Evolutionary conservation across 2,797 vertebrate genomes (phyloP), one percentile per base, ranked within the genome.

Genomic region (Sebastiscus albofasciatus): DNA sequence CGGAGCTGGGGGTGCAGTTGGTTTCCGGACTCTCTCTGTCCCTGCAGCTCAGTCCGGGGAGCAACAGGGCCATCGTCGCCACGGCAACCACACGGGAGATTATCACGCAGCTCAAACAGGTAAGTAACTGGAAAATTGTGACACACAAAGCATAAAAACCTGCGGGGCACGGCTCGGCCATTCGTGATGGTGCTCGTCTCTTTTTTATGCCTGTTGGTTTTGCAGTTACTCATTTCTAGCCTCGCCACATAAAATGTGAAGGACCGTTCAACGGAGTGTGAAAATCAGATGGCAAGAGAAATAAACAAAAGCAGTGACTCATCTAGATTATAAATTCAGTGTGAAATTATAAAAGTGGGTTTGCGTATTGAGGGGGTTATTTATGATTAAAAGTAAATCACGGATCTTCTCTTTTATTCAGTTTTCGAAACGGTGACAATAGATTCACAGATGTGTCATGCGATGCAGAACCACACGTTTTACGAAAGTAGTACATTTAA

Each of bases 1-100:
- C 96, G 0, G 96, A 97, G 93, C 93, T 98, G 3, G 96, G 97
- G 8, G 96, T 98, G 81, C 96, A 97, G 89, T 92, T 98, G 93
- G 96, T 98, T 39, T 96, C 97, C 0, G 97, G 97, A 0, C 93
- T 98, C 77, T 96, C 97, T 0, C 95, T 98, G 33, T 97, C 97
- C 72, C 90, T 98, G 81, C 97, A 97, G 85, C 97, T 96, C 90
- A 97, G 96, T 80, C 93, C 96, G 0, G 97, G 96, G 7, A 97
- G 96, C 93, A 97, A 94, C 90, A 94, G 94, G 58, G 97, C 97
- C 82, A 93, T 97, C 54, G 96, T 97, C 13, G 97, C 97, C 79
- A 97, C 96, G 0, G 95, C 97, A 0, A 95, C 95, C 27, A 96
- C 96, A 0, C 96, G 97, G 67, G 97, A 98, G 79, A 92, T 92